Base-by-base conservation (phyloP, 2,113 vertebrate genomes). In the Callithrix jacchus region DNA sequence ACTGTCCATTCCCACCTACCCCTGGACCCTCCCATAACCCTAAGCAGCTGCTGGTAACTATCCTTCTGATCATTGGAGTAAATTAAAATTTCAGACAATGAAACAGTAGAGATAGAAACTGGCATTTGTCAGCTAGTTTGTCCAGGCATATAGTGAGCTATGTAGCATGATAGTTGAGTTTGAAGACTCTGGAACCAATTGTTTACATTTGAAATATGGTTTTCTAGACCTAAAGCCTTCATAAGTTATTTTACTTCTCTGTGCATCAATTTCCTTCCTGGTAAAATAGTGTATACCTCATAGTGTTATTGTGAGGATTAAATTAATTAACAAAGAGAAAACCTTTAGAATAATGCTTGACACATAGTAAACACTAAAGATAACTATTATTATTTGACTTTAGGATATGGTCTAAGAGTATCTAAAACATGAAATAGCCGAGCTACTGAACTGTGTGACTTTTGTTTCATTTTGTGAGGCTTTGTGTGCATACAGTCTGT, bases 401-500 rank as follows among this genome's bases (percentile, higher is more conserved):
- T 5, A 49, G 74, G 85, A 71, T 81, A 64, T n/a, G 80, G 32
- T 21, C 37, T 54, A 25, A 81, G 58, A 47, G 92, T 83, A 32
- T 79, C 68, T 89, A 68, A 71, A 6, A 81, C 37, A 96, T 23
- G 45, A 92, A 76, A 70, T 85, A 35, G 73, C 30, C 42, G 49
- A 83, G 21, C 37, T 79, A 82, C 61, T 64, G n/a, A 0, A 0
- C 68, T 97, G 74, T 77, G 49, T 66, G 0, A 47, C 17, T 58
- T 84, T 64, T 35, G 32, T 92, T 94, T 13, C 32, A 68, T 68
- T 97, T 80, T 94, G 23, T 98, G 76, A 54, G 47, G 42, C 10
- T 56, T 58, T 95, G 56, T 94, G 37, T 79, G 16, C 68, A 92
- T 97, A 92, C 87, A 40, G 97, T 74, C 70, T 97, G 73, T 64